Evolutionary conservation across 2,888 invertebrate genomes (phyloP), one percentile per base, ranked within the genome.

Genomic region (Torymus aiolomorphi): DNA sequence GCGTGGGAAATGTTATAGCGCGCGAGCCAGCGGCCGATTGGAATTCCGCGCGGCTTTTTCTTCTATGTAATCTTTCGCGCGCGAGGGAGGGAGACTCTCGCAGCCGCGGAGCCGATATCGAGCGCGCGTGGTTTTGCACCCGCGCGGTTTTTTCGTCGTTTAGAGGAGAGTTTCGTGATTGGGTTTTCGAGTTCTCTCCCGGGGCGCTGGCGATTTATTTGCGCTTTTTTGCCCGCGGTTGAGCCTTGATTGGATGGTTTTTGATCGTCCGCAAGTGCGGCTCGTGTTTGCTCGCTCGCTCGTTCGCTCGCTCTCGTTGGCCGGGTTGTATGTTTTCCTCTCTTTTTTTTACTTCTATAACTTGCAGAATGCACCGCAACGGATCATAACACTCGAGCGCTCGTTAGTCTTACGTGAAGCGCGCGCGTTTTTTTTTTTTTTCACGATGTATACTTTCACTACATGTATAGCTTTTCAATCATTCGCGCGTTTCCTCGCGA

Each of bases 1-100:
- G 52, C 79, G 79, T 79, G 79, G 79, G 79, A 79, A 79, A 79
- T 79, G 71, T 79, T 24, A 70, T 20, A 20, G 20, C 20, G 70
- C 61, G 71, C 66, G 57, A 52, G 16, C 51, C 62, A 51, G 51
- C 51, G 18, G n/a, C 10, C 76, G 76, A 70, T 76, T 70, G 76
- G 76, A 69, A 76, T 76, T 70, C 71, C 70, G 62, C 24, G 31
- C 24, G 20, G 63, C 71, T 77, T 65, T 77, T 70, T 71, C 71
- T 59, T 12, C 61, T 4, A 8, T 31, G 77, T 42, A 76, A 76
- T 76, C 76, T 70, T 63, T 72, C 71, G 63, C 77, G 31, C 42
- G 42, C 8, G 42, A 42, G 8, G 8, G 42, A 42, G 42, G 8
- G 42, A 42, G 31, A 31, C 31, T 31, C 42, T 42, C 42, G 4